Percentiles rank a stretch among this genome's conserved stretches.
Evolutionary conservation across 2,888 invertebrate genomes (phyloP).

Genomic region (Thera britannica): DNA sequence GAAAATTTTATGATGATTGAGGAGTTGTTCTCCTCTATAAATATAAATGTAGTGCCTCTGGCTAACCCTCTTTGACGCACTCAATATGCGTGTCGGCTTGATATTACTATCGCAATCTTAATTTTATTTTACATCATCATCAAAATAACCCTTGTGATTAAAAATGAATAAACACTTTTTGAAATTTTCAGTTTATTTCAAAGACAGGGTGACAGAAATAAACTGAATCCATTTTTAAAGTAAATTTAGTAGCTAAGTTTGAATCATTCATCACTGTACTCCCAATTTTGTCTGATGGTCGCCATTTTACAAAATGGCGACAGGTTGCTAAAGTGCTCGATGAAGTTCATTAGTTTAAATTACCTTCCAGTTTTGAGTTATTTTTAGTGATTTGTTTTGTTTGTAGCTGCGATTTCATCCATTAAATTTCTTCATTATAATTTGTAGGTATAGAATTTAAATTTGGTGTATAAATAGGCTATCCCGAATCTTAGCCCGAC

Average conservation of each 20-base stretch:
- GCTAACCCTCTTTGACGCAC: too few relatives aligned
- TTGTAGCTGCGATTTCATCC: neutral
- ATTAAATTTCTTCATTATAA: neutral
- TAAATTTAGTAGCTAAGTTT: slow-evolving; percentile 2
- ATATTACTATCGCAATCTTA: too few relatives aligned
- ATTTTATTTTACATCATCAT: too few relatives aligned
- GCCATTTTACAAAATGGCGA: slow-evolving; percentile 32
- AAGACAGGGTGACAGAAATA: too few relatives aligned
- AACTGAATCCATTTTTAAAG: neutral
- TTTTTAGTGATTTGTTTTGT: slow-evolving; percentile 13
- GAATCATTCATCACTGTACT: slow-evolving; percentile 19
- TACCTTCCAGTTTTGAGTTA: slow-evolving; percentile 21
- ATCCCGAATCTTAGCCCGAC: too few relatives aligned
- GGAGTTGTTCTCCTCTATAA: too few relatives aligned
- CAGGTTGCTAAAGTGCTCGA: slow-evolving; percentile 21
- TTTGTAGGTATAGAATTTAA: neutral
- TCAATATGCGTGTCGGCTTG: too few relatives aligned
- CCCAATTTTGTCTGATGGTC: slow-evolving; percentile 21
- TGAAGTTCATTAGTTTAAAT: slow-evolving; percentile 30
- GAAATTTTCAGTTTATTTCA: too few relatives aligned
- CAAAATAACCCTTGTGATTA: too few relatives aligned
- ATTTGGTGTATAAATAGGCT: neutral
- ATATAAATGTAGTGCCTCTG: too few relatives aligned
- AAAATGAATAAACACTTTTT: too few relatives aligned
- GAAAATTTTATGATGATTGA: too few relatives aligned